Evolutionary conservation across 2,888 invertebrate genomes (phyloP), one percentile per base, ranked within the genome.

Genomic region (Drosophila quinaria): DNA sequence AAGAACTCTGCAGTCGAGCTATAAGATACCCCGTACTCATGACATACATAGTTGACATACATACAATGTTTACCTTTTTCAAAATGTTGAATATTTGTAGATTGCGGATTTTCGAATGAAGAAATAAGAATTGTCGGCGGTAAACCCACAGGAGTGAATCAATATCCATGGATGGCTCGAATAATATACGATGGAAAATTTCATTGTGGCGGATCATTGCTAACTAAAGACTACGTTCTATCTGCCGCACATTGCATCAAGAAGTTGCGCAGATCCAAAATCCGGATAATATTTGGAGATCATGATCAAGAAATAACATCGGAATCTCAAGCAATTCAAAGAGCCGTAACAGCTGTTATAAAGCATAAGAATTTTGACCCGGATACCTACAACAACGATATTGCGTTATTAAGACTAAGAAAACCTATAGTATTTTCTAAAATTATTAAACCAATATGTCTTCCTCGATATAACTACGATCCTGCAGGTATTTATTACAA

Each of bases 121-220:
- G 97, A 97, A 93, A 96, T 96, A 91, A 94, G 97, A 81, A 97
- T 97, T 77, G 96, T 97, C 61, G 97, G 97, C 55, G 97, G 97
- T 13, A 94, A 95, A 87, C 96, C 97, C 22, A 96, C 97, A 0
- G 96, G 96, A 56, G 94, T 96, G 35, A 97, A 97, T 93, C 95
- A 96, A 80, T 97, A 97, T 92, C 97, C 97, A 9, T 97, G 97
- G 97, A 95, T 97, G 92, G 97, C 96, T 3, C 94, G 97, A 47
- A 94, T 97, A 61, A 96, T 97, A 13, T 97, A 97, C 92, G 96
- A 97, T 90, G 97, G 97, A 0, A 96, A 96, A 92, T 97, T 97
- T 93, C 97, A 97, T 91, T 97, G 97, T 89, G 97, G 97, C 0
- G 97, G 96, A 22, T 97, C 97, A 3, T 94, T 97, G 31, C 94